Conservation (phyloP, 2,888 invertebrate genomes). For the Coenonympha arcania region DNA sequence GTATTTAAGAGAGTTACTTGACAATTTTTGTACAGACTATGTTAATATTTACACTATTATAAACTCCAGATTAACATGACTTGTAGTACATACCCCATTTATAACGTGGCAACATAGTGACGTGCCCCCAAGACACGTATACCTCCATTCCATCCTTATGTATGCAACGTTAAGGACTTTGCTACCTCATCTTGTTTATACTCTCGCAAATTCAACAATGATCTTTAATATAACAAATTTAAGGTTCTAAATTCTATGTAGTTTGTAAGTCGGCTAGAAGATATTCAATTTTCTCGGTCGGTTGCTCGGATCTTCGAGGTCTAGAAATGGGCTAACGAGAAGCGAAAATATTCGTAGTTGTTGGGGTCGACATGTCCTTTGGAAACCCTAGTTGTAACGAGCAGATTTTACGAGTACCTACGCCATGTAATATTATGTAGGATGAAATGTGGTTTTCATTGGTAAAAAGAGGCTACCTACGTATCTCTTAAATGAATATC, state of each 20-base stretch:
- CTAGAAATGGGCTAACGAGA: conserved; percentile 15
- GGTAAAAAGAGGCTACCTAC: neutral
- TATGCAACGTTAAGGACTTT: conserved; percentile 14
- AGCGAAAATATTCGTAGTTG: conserved; percentile 10
- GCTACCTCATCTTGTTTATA: conserved; percentile 8
- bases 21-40: too few species aligned
- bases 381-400: conserved; percentile 7
- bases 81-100: conserved; percentile 1
- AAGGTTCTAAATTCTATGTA: neutral
- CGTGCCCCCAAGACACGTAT: conserved; percentile 6
- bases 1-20: too few species aligned
- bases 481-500: conserved; percentile 2
- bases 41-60: too few species aligned
- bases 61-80: neutral
- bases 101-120: conserved; percentile 4
- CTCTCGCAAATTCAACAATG: neutral
- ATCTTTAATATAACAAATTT: neutral
- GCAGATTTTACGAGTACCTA: conserved; percentile 5
- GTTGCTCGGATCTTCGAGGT: conserved; percentile 21
- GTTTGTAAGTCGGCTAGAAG: conserved; percentile 25
- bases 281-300: conserved; percentile 39
- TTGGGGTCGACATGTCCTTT: conserved; percentile 4
- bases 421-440: neutral
- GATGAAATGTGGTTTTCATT: neutral
- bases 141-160: conserved; percentile 11